phyloP scores from a whole-genome alignment of 2,888 invertebrate genomes.

The Cloeon dipterum region DNA sequence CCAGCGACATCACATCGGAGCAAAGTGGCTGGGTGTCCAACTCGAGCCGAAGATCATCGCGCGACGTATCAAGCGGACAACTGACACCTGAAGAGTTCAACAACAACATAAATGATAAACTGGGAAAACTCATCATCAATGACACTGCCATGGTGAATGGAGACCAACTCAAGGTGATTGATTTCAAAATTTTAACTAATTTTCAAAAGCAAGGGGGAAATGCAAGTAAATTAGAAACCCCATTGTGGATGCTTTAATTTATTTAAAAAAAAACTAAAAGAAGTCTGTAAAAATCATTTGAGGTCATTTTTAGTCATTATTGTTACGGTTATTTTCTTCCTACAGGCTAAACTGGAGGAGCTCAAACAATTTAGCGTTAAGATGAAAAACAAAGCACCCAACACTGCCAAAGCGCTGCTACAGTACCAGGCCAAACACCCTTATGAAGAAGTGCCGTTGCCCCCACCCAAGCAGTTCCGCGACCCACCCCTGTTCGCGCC shows the following conservation, averaged over 20 bases:
- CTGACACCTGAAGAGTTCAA: slow-evolving; percentile 11
- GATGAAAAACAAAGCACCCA: background rate
- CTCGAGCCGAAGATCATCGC: slow-evolving; percentile 27
- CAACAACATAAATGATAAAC: background rate
- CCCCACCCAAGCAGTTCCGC: slow-evolving; percentile 66
- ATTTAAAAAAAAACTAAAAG: too few species aligned
- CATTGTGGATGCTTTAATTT: too few species aligned
- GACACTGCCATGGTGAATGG: background rate
- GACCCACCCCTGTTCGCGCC: slow-evolving; percentile 43
- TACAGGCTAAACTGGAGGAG: background rate
- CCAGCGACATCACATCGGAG: slow-evolving; percentile 36
- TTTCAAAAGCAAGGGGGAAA: too few species aligned
- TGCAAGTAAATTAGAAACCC: too few species aligned
- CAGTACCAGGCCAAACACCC: slow-evolving; percentile 11
- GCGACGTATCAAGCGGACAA: slow-evolving; percentile 19
- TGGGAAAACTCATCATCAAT: background rate
- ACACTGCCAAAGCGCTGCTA: slow-evolving; percentile 1
- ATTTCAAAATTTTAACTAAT: too few species aligned
- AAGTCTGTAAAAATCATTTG: too few species aligned
- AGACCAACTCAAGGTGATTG: too few species aligned
- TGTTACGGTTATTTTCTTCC: too few species aligned
- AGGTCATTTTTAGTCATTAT: too few species aligned
- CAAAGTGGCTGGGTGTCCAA: slow-evolving; percentile 75
- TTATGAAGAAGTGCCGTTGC: slow-evolving; percentile 34
- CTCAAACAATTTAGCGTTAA: background rate